phyloP scores from a whole-genome alignment of 1,140 invertebrate species.

The Luehdorfia chinensis region DNA sequence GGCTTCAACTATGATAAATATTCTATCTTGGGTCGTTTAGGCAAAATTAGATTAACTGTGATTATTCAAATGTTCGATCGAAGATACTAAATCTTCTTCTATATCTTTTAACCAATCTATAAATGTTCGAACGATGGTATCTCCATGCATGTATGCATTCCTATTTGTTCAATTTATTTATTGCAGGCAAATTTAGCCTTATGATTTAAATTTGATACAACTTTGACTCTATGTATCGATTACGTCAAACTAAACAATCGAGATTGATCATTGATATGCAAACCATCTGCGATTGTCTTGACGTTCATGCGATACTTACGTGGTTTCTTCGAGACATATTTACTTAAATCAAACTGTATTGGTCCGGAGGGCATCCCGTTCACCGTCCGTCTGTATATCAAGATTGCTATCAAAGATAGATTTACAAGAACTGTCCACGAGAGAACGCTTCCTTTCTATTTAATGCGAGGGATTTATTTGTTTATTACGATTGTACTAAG shows the following conservation, averaged over 20 bases:
- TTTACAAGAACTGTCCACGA: conserved; percentile 69
- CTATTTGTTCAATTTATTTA: too few species aligned
- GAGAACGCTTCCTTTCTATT: conserved; percentile 48
- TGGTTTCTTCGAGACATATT: conserved; percentile 43
- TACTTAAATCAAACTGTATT: conserved; percentile 63
- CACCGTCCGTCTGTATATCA: conserved; percentile 72
- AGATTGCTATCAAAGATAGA: conserved; percentile 72
- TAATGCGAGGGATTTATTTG: conserved; percentile 56
- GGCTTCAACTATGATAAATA: conserved; percentile 44
- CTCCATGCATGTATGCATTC: too few species aligned
- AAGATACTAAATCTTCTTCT: background rate
- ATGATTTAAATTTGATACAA: too few species aligned
- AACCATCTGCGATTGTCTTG: conserved; percentile 30
- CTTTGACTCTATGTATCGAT: conserved; percentile 31
- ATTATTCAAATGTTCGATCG: conserved; percentile 19
- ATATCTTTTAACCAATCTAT: background rate
- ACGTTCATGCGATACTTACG: conserved; percentile 37
- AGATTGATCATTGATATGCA: conserved; percentile 45
- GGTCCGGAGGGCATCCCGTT: conserved; percentile 53
- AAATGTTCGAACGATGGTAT: too few species aligned
- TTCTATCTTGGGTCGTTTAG: conserved; percentile 32
- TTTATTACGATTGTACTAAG: conserved; percentile 51
- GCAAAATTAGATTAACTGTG: conserved; percentile 52
- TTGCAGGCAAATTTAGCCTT: too few species aligned
- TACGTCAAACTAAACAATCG: conserved; percentile 42